Evolutionary conservation across 2,113 vertebrate species (phyloP).

Genomic region (Balaeniceps rex): DNA sequence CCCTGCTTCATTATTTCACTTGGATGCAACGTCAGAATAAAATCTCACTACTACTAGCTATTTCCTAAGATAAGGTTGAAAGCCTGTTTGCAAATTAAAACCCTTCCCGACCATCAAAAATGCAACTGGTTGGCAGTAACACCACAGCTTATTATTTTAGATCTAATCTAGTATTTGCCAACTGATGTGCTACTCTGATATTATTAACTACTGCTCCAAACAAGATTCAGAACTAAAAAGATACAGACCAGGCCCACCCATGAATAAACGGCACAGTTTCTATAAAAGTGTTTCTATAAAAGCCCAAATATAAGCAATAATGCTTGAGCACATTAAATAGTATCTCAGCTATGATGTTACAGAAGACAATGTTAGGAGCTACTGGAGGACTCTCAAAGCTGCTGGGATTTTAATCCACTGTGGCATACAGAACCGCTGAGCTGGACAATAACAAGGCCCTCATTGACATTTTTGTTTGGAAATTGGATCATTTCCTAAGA

Average conservation of each 20-base stretch:
- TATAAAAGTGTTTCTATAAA: accelerated
- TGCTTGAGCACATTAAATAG: background rate
- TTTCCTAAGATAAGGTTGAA: background rate
- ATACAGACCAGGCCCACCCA: background rate
- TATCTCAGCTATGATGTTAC: background rate
- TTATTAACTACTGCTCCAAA: background rate
- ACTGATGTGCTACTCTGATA: background rate
- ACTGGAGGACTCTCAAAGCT: background rate
- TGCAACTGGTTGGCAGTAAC: background rate
- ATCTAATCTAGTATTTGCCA: background rate
- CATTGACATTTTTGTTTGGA: background rate
- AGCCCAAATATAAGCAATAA: background rate
- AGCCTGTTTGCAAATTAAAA: background rate
- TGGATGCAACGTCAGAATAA: background rate
- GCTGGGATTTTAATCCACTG: background rate
- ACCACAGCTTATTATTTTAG: background rate
- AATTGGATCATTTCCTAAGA: background rate
- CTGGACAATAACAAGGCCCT: background rate
- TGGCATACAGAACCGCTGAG: background rate
- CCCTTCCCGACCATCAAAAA: background rate
- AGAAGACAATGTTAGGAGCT: background rate
- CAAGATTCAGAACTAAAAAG: background rate
- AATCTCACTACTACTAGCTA: background rate
- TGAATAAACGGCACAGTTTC: background rate
- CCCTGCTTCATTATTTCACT: background rate